These are phyloP conservation scores for Hirtodrosophila duncani DNA, from an alignment of 2,888 invertebrate species.

Conservation along the genomic window DNA sequence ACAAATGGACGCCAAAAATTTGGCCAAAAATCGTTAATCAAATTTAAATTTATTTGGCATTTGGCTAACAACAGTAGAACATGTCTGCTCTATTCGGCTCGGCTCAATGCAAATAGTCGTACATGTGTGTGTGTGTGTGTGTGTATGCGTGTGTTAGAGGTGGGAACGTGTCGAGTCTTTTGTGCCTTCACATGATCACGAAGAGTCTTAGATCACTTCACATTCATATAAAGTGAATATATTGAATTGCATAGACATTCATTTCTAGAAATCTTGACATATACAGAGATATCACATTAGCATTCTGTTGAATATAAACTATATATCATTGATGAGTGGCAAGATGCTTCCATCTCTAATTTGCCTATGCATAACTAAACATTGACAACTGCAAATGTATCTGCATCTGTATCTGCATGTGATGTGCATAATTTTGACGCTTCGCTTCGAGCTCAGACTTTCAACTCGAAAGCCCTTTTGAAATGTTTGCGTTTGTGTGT, in stretches of 20 bases:
- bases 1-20: conserved; percentile 35
- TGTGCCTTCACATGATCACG: too few relatives aligned
- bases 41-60: conserved; percentile 59
- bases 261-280: too few relatives aligned
- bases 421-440: conserved; percentile 55
- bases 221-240: too few relatives aligned
- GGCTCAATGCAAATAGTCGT: conserved; percentile 16
- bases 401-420: conserved; percentile 4
- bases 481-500: conserved; percentile 36
- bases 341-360: too few relatives aligned
- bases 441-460: conserved; percentile 33
- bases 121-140: conserved; percentile 22
- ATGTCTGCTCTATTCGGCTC: background rate
- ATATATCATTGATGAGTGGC: too few relatives aligned
- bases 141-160: too few relatives aligned
- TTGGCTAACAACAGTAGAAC: conserved; percentile 25
- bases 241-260: too few relatives aligned
- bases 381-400: conserved; percentile 7
- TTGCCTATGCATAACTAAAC: too few relatives aligned
- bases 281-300: too few relatives aligned
- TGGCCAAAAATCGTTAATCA: conserved; percentile 56
- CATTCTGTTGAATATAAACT: too few relatives aligned
- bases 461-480: too few relatives aligned
- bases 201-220: too few relatives aligned
- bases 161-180: conserved; percentile 1